These are phyloP conservation scores for Drosophila watanabei DNA, from an alignment of 1,140 invertebrate species.

Conservation along the genomic window DNA sequence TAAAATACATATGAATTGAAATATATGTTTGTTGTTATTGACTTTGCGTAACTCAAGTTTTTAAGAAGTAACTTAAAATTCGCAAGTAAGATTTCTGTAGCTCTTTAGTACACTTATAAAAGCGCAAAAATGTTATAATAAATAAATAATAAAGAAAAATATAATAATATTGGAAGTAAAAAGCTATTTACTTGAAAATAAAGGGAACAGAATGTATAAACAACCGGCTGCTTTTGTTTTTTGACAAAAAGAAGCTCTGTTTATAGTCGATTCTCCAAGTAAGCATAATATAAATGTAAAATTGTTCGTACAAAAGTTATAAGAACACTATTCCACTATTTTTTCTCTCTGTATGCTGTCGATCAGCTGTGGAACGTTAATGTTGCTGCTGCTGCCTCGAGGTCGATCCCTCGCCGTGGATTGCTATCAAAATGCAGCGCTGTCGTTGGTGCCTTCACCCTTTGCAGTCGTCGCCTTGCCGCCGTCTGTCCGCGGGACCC, in stretches of 20 bases:
- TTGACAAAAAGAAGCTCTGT: neutral
- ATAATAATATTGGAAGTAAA: too few species aligned
- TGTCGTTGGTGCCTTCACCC: slow-evolving; percentile 66
- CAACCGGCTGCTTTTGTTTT: neutral
- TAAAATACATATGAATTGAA: neutral
- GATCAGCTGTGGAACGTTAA: slow-evolving; percentile 66
- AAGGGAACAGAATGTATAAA: neutral
- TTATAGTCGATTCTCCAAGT: neutral
- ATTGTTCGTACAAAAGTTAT: fast-evolving
- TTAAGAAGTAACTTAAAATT: neutral
- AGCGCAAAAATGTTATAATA: neutral
- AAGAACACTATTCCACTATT: neutral
- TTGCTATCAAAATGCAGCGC: slow-evolving; percentile 76
- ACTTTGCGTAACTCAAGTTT: neutral
- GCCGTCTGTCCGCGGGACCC: slow-evolving; percentile 41
- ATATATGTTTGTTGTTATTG: neutral
- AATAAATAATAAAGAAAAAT: too few species aligned
- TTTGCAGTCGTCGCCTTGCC: slow-evolving; percentile 65
- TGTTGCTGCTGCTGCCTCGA: slow-evolving; percentile 20
- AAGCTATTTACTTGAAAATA: too few species aligned
- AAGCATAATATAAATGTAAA: too few species aligned
- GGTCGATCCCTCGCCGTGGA: slow-evolving; percentile 55
- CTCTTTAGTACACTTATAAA: neutral
- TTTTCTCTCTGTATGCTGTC: slow-evolving; percentile 15
- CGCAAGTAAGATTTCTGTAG: neutral